Conservation (phyloP, 1,140 invertebrate species). For the Cryptotermes secundus region DNA sequence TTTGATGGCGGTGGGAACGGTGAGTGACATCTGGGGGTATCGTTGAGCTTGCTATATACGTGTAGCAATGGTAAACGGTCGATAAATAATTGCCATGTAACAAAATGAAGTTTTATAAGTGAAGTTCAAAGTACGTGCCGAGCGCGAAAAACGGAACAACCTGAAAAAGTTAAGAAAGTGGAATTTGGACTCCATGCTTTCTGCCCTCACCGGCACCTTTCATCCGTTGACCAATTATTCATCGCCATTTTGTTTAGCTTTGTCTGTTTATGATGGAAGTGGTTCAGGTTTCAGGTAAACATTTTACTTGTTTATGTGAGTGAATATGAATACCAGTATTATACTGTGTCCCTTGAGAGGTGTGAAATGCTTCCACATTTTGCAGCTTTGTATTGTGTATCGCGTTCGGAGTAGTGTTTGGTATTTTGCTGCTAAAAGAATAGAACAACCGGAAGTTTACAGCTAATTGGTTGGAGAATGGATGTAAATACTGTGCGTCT, state of each 20-base stretch:
- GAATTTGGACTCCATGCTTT: background rate
- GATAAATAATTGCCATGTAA: background rate
- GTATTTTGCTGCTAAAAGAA: conserved; percentile 1
- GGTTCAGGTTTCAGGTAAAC: conserved; percentile 21
- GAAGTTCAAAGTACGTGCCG: background rate
- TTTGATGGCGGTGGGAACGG: background rate
- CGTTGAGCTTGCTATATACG: background rate
- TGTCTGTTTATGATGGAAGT: conserved; percentile 26
- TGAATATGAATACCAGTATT: background rate
- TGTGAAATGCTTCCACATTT: no score
- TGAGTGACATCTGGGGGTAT: background rate
- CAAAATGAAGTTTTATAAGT: conserved; percentile 1
- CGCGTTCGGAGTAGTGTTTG: background rate
- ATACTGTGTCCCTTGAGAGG: background rate
- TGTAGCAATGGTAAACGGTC: background rate
- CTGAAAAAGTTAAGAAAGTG: background rate
- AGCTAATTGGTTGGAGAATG: conserved; percentile 8
- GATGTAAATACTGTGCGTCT: conserved; percentile 27
- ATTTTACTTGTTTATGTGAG: conserved; percentile 2
- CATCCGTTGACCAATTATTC: conserved; percentile 12
- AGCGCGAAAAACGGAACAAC: background rate
- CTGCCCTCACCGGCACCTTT: background rate
- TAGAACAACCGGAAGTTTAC: conserved; percentile 25
- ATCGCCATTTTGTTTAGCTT: conserved; percentile 30
- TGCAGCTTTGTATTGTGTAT: background rate